phyloP scores from a whole-genome alignment of 1,140 invertebrate genomes.

The Drosophila biarmipes region DNA sequence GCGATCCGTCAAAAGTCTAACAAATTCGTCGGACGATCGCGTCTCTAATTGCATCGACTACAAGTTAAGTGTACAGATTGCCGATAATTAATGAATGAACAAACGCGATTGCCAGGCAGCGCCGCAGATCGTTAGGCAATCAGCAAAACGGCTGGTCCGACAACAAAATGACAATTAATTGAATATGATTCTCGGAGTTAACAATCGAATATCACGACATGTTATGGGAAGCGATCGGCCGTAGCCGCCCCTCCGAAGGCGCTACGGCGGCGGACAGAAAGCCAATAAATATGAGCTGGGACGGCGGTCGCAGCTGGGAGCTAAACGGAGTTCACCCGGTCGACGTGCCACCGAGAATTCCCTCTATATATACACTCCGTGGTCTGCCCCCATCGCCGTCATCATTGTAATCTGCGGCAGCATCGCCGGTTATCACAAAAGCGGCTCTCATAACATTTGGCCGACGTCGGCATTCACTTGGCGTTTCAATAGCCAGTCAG shows the following conservation, averaged over 20 bases:
- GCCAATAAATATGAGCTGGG: background rate
- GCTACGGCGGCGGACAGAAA: background rate
- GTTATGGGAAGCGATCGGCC: background rate
- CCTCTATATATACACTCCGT: background rate
- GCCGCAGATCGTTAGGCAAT: constrained; percentile 43
- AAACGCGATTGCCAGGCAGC: constrained; percentile 18
- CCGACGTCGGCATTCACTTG: constrained; percentile 30
- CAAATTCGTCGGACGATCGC: constrained; percentile 47
- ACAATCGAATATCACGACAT: constrained; percentile 53
- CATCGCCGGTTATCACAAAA: constrained; percentile 11
- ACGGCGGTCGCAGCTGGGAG: background rate
- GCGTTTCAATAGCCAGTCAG: constrained; percentile 27
- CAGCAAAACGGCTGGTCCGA: constrained; percentile 51
- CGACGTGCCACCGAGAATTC: background rate
- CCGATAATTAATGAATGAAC: constrained; percentile 74
- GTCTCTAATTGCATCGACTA: constrained; percentile 75
- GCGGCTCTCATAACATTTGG: constrained; percentile 41
- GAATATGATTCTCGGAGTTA: constrained; percentile 61
- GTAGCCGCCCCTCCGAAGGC: constrained; percentile 1
- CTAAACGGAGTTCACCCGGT: background rate
- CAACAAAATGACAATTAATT: constrained; percentile 77
- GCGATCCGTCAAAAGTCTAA: constrained; percentile 47
- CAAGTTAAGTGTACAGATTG: constrained; percentile 66
- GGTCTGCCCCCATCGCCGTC: background rate
- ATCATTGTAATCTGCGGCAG: constrained; percentile 21